Evolutionary conservation across 2,113 vertebrate species (phyloP).

Genomic region (Caloenas nicobarica): DNA sequence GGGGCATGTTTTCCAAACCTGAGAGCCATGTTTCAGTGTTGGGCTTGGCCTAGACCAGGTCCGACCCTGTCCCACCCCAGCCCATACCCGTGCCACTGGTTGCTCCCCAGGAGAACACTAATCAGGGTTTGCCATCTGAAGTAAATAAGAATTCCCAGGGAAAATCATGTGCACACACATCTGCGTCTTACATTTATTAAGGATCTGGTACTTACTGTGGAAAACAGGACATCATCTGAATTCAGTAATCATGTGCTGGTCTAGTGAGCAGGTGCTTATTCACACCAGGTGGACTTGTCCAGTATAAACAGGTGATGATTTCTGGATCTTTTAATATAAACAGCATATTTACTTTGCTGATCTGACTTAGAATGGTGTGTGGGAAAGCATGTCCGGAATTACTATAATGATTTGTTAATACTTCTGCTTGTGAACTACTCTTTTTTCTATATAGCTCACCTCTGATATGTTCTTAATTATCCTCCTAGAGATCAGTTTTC

Average conservation of each 20-base stretch:
- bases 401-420: not conserved
- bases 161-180: not conserved
- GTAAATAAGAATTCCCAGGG: not conserved
- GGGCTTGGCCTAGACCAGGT: not conserved
- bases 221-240: not conserved
- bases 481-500: not conserved
- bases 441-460: not conserved
- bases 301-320: conserved; percentile 12
- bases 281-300: not conserved
- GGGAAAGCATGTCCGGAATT: not conserved
- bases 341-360: not conserved
- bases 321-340: not conserved
- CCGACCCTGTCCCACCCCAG: not conserved
- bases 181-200: not conserved
- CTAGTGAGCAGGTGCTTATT: not conserved
- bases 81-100: too few relatives aligned
- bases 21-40: not conserved
- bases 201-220: not conserved
- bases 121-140: not conserved
- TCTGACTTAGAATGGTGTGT: not conserved
- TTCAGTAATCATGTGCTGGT: not conserved
- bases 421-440: fast-evolving
- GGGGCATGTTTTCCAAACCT: not conserved
- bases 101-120: not conserved
- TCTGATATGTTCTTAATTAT: not conserved